Percentiles rank a stretch among this genome's conserved stretches.
Conservation (phyloP, 2,888 invertebrate species). For the Syrphus vitripennis region DNA sequence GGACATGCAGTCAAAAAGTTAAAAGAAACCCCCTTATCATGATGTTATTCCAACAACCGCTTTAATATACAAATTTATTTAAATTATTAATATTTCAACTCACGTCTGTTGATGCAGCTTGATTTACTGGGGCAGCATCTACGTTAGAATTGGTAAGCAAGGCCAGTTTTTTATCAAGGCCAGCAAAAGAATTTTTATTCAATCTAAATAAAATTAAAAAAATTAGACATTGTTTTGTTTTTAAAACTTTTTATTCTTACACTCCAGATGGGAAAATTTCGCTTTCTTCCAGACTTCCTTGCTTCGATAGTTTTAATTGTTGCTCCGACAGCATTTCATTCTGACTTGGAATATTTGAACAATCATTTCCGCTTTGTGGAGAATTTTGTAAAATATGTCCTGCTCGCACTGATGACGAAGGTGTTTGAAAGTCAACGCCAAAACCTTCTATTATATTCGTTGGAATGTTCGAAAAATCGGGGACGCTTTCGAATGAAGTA, state of each 20-base stretch:
- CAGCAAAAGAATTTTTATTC: slow-evolving; percentile 81
- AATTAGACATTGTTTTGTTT: background rate
- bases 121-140: background rate
- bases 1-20: no score
- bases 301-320: slow-evolving; percentile 75
- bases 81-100: background rate
- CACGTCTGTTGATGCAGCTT: slow-evolving; percentile 2
- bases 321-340: slow-evolving; percentile 64
- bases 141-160: slow-evolving; percentile 81
- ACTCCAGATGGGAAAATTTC: slow-evolving; percentile 41
- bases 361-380: slow-evolving; percentile 58
- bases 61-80: background rate
- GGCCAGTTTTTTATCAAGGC: slow-evolving; percentile 83
- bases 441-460: slow-evolving; percentile 75
- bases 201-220: slow-evolving; percentile 45
- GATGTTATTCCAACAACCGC: no score
- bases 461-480: slow-evolving; percentile 77
- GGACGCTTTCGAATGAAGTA: slow-evolving; percentile 79
- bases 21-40: no score
- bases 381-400: background rate
- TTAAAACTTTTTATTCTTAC: slow-evolving; percentile 41
- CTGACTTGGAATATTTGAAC: slow-evolving; percentile 72
- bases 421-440: slow-evolving; percentile 67
- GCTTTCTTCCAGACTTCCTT: slow-evolving; percentile 77
- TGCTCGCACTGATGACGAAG: background rate